Evolutionary conservation across 2,797 vertebrate species (phyloP).

Genomic region (Clamator glandarius): DNA sequence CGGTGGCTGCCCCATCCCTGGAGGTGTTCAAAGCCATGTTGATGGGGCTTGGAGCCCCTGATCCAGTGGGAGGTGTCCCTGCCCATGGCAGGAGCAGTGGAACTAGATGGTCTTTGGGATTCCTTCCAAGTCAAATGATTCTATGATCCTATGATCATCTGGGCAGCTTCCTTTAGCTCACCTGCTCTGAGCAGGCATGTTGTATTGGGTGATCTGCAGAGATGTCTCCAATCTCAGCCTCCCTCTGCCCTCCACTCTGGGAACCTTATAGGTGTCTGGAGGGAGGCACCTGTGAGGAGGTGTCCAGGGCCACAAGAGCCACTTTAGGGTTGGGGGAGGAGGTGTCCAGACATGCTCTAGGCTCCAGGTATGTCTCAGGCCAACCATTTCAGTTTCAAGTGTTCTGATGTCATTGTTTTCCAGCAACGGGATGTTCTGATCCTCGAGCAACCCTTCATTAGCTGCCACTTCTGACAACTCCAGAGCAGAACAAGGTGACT

Average conservation of each 20-base stretch:
- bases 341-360: not conserved
- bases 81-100: no score
- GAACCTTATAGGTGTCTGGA: not conserved
- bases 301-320: not conserved
- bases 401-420: not conserved
- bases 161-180: not conserved
- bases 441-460: not conserved
- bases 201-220: not conserved
- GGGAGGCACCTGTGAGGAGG: no score
- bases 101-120: no score
- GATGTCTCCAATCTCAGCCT: not conserved
- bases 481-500: not conserved
- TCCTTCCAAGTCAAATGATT: no score
- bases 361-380: not conserved
- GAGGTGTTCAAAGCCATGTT: no score
- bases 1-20: no score
- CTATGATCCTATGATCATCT: no score
- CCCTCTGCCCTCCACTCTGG: not conserved
- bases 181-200: no score
- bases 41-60: no score
- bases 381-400: not conserved
- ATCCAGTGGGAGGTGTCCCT: no score
- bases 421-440: not conserved
- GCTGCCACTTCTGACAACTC: not conserved
- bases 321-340: fast-evolving